These are phyloP conservation scores for Allacma fusca DNA, from an alignment of 2,888 invertebrate genomes.

Conservation along the genomic window DNA sequence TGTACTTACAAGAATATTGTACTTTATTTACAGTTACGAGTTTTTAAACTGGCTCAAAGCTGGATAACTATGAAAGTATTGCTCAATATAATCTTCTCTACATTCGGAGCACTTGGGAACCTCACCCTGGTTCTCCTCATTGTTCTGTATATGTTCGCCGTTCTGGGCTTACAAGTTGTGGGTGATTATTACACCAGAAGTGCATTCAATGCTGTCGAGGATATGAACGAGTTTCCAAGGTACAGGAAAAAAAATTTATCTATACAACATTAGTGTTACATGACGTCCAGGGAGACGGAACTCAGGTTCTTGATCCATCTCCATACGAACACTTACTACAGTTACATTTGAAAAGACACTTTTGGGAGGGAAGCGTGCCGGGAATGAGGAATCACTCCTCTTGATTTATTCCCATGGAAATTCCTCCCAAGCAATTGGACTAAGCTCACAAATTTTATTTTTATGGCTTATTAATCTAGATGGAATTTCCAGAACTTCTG, in stretches of 20 bases:
- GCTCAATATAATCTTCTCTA: slow-evolving; percentile 93
- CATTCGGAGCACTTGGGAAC: slow-evolving; percentile 94
- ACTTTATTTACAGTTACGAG: slow-evolving; percentile 77
- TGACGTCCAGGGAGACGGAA: no score
- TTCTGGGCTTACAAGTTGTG: slow-evolving; percentile 39
- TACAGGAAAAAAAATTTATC: no score
- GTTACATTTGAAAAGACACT: no score
- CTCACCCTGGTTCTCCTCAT: slow-evolving; percentile 92
- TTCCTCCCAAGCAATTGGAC: no score
- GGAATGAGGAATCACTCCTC: neutral
- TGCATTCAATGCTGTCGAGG: slow-evolving; percentile 23
- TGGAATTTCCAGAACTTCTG: slow-evolving; percentile 98
- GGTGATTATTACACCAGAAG: slow-evolving; percentile 31
- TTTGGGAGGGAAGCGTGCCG: no score
- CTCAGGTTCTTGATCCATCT: neutral
- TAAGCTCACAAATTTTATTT: slow-evolving; percentile 2
- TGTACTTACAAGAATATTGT: no score
- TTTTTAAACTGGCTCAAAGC: slow-evolving; percentile 93
- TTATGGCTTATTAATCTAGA: slow-evolving; percentile 68
- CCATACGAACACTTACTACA: no score
- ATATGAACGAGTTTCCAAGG: slow-evolving; percentile 18
- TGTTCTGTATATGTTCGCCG: slow-evolving; percentile 63
- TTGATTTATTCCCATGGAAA: no score
- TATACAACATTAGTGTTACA: no score
- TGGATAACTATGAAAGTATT: slow-evolving; percentile 98